Evolutionary conservation across 1,140 invertebrate genomes (phyloP).

Genomic region (Nasonia giraulti): DNA sequence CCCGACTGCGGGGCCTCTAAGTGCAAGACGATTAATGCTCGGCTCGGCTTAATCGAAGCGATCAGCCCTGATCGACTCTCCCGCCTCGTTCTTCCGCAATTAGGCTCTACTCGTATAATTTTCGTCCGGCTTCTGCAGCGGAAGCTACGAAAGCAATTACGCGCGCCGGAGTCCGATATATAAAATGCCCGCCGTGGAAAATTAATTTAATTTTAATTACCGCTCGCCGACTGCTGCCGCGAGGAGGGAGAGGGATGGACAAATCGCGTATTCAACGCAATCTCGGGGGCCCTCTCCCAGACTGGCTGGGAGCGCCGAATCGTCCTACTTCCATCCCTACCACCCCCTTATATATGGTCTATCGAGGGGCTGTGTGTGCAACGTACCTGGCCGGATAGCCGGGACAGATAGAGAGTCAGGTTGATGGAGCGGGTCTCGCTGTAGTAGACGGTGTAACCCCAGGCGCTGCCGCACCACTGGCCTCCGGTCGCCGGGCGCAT

Average conservation of each 20-base stretch:
- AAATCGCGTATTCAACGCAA: not conserved
- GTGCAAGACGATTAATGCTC: too few species aligned
- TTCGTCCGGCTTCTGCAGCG: too few species aligned
- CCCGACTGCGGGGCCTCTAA: too few species aligned
- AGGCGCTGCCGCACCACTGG: conserved; percentile 88
- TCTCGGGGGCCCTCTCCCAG: too few species aligned
- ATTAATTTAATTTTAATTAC: too few species aligned
- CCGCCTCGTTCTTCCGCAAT: too few species aligned
- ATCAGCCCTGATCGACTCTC: too few species aligned
- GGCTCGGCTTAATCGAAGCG: too few species aligned
- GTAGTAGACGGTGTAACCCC: conserved; percentile 90
- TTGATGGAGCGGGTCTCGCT: conserved; percentile 87
- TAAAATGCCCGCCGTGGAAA: not conserved
- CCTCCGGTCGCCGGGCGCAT: conserved; percentile 83
- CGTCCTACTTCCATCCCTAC: not conserved
- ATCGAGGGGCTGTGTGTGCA: not conserved
- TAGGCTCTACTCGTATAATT: too few species aligned
- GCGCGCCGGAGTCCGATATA: not conserved
- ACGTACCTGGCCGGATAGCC: conserved; percentile 82
- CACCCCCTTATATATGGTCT: not conserved
- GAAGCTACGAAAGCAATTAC: not conserved
- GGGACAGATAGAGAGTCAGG: conserved; percentile 81
- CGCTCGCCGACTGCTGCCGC: too few species aligned
- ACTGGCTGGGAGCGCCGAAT: not conserved
- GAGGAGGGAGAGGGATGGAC: not conserved